phyloP scores from a whole-genome alignment of 2,888 invertebrate genomes.

The Apotomis betuletana region DNA sequence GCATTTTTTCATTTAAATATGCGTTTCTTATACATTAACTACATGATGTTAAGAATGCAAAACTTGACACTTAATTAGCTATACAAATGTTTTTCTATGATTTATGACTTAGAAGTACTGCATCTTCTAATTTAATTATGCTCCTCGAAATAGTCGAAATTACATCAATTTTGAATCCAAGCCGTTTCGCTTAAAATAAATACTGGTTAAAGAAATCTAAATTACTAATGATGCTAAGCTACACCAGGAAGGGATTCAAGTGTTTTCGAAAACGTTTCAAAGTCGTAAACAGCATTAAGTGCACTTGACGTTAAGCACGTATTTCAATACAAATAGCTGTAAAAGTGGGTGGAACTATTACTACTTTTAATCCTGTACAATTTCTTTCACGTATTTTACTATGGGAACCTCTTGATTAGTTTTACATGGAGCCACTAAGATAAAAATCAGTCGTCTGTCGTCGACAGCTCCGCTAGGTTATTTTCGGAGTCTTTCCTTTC shows the following conservation, averaged over 20 bases:
- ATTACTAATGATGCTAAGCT: slow-evolving; percentile 1
- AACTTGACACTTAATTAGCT: no score
- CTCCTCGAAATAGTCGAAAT: background rate
- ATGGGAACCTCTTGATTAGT: slow-evolving; percentile 34
- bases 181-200: background rate
- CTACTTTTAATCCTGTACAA: slow-evolving; percentile 12
- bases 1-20: no score
- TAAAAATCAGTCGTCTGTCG: slow-evolving; percentile 23
- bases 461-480: slow-evolving; percentile 23
- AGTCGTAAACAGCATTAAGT: slow-evolving; percentile 28
- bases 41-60: no score
- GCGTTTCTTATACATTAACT: background rate
- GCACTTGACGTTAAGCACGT: slow-evolving; percentile 27
- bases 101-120: background rate
- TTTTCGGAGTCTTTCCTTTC: slow-evolving; percentile 32
- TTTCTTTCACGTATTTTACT: slow-evolving; percentile 19
- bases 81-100: no score
- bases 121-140: background rate
- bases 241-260: slow-evolving; percentile 1
- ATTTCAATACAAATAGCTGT: slow-evolving; percentile 23
- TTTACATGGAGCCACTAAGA: slow-evolving; percentile 17
- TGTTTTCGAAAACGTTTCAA: slow-evolving; percentile 25
- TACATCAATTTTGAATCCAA: background rate
- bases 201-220: background rate
- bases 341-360: slow-evolving; percentile 28